phyloP scores from a whole-genome alignment of 2,113 vertebrate genomes.

The Phrynosoma blainvillii region DNA sequence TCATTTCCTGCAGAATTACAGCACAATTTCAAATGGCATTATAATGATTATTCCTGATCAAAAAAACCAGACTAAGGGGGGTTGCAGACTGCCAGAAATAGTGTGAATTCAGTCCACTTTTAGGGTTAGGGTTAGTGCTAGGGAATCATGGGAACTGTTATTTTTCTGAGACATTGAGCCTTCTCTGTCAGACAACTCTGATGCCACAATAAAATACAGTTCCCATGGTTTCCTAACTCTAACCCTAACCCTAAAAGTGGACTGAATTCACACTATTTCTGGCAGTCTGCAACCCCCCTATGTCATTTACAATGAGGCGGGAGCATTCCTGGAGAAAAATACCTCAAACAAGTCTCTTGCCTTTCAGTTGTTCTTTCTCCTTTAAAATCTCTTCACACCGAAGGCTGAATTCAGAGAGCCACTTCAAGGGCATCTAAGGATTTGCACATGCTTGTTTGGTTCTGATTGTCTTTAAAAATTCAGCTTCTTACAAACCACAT shows the following conservation, averaged over 20 bases:
- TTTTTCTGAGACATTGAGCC: too few species aligned
- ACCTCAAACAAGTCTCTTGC: background rate
- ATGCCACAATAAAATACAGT: too few species aligned
- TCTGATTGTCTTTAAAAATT: background rate
- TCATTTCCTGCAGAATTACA: background rate
- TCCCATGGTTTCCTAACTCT: too few species aligned
- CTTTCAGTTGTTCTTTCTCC: background rate
- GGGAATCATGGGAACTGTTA: too few species aligned
- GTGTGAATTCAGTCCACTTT: too few species aligned
- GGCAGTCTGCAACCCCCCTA: too few species aligned
- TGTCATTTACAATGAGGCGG: background rate
- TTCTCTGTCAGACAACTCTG: too few species aligned
- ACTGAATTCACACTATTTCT: too few species aligned
- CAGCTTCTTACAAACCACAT: background rate
- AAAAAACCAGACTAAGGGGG: background rate
- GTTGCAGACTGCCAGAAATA: too few species aligned
- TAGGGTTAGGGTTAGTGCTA: too few species aligned
- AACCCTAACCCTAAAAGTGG: too few species aligned
- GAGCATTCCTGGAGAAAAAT: background rate
- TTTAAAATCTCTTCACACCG: background rate
- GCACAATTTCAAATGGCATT: background rate
- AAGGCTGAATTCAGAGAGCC: background rate
- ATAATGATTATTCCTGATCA: background rate
- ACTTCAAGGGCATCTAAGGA: background rate
- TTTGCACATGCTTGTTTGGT: background rate